Percentiles rank a stretch among this genome's conserved stretches.
Conservation (phyloP, 2,888 invertebrate genomes). For the Scaptomyza cyrtandrae region DNA sequence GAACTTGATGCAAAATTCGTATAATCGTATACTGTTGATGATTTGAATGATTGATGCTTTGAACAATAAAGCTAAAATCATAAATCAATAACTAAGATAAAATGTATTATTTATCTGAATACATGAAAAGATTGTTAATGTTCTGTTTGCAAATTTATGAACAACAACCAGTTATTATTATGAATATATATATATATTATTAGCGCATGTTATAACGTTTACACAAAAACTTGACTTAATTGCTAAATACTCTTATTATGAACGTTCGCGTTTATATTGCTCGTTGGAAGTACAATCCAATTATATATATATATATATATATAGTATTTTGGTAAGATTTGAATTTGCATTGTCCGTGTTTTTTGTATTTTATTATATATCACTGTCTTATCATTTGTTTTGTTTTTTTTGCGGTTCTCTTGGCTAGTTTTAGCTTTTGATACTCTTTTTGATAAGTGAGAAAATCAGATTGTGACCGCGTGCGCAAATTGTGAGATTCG, state of each 20-base stretch:
- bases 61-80: too few relatives aligned
- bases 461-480: constrained; percentile 24
- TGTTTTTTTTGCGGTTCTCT: constrained; percentile 8
- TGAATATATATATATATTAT: neutral
- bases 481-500: constrained; percentile 1
- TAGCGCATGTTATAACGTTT: constrained; percentile 24
- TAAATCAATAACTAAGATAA: neutral
- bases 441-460: constrained; percentile 23
- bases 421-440: neutral
- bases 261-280: neutral
- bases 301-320: constrained; percentile 6
- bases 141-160: constrained; percentile 2
- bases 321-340: constrained; percentile 19
- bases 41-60: too few relatives aligned
- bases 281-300: too few relatives aligned
- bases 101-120: neutral
- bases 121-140: neutral
- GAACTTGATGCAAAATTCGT: too few relatives aligned
- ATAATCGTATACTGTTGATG: too few relatives aligned
- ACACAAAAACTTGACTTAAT: constrained; percentile 9
- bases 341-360: constrained; percentile 23
- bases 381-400: constrained; percentile 31
- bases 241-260: constrained; percentile 2
- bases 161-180: neutral
- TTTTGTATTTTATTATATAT: constrained; percentile 21